Evolutionary conservation across 2,888 invertebrate genomes (phyloP), one percentile per base, ranked within the genome.

Genomic region (Aleiodes testaceus): DNA sequence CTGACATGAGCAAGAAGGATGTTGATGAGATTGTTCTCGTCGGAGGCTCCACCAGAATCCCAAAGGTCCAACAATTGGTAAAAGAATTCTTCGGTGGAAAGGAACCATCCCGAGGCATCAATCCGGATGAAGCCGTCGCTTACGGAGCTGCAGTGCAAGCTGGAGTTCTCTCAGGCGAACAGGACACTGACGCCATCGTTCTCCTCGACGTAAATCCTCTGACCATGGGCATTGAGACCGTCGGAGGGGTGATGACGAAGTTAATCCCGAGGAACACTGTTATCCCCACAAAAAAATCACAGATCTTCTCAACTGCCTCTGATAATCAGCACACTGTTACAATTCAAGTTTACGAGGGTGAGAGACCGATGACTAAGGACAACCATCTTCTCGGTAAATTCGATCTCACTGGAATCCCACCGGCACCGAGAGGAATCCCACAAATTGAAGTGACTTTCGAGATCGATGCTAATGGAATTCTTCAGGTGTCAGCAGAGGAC

Each of bases 201-300:
- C 91, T 99, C 73, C 92, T 99, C 76, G 99, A 99, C 88, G 99
- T 99, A 68, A 99, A 98, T 88, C 99, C 99, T 79, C 91, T 99
- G 77, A 99, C 99, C 77, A 93, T 99, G 93, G 99, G 99, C 89
- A 99, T 99, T 85, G 99, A 99, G 89, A 99, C 99, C 50, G 98
- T 99, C 63, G 99, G 99, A 76, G 99, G 99, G 79, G 99, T 99
- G 36, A 99, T 99, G 99, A 99, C 99, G 80, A 99, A 98, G 87
- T 91, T 99, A 69, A 99, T 99, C 86, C 95, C 97, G 68, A 91
- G 99, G 81, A 99, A 99, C 91, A 99, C 99, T 26, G 98, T 98
- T 76, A 99, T 99, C 84, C 99, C 99, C 36, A 99, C 99, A 67
- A 99, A 99, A 91, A 99, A 99, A 88, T 97, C 97, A 0, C 99